Conservation (phyloP, 2,888 invertebrate genomes). For the Apamea crenata region DNA sequence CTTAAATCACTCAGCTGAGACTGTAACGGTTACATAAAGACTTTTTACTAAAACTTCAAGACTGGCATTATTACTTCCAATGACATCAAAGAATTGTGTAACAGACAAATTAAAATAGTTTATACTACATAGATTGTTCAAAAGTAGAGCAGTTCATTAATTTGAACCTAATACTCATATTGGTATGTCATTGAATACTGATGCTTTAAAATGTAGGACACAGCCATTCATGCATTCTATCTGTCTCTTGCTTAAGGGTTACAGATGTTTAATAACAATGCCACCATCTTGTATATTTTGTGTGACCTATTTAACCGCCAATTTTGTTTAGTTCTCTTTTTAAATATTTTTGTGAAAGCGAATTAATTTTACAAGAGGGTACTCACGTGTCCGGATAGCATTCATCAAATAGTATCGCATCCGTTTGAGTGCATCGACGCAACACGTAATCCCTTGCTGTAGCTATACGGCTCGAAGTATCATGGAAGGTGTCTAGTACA, state of each 20-base stretch:
- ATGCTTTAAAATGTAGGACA: slow-evolving; percentile 50
- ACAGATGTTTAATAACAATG: slow-evolving; percentile 70
- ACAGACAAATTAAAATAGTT: slow-evolving; percentile 30
- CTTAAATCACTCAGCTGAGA: slow-evolving; percentile 35
- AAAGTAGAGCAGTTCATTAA: slow-evolving; percentile 47
- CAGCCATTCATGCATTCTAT: slow-evolving; percentile 38
- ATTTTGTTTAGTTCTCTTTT: slow-evolving; percentile 31
- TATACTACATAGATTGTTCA: slow-evolving; percentile 6
- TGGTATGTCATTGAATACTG: slow-evolving; percentile 52
- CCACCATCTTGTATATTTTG: slow-evolving; percentile 70
- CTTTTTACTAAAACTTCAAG: slow-evolving; percentile 48
- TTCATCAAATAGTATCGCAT: slow-evolving; percentile 91
- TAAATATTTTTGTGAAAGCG: slow-evolving; percentile 6
- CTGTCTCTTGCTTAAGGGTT: slow-evolving; percentile 35
- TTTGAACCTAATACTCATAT: slow-evolving; percentile 38
- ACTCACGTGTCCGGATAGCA: slow-evolving; percentile 92
- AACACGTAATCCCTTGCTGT: slow-evolving; percentile 90
- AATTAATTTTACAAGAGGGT: slow-evolving; percentile 35
- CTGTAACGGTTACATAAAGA: slow-evolving; percentile 56
- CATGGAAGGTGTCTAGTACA: slow-evolving; percentile 85
- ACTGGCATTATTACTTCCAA: slow-evolving; percentile 31
- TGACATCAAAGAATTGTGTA: slow-evolving; percentile 45
- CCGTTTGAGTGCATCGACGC: slow-evolving; percentile 92
- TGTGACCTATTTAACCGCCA: slow-evolving; percentile 74
- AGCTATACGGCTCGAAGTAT: slow-evolving; percentile 79